Base-by-base conservation (phyloP, 2,113 vertebrate genomes). In the Dinomys branickii region DNA sequence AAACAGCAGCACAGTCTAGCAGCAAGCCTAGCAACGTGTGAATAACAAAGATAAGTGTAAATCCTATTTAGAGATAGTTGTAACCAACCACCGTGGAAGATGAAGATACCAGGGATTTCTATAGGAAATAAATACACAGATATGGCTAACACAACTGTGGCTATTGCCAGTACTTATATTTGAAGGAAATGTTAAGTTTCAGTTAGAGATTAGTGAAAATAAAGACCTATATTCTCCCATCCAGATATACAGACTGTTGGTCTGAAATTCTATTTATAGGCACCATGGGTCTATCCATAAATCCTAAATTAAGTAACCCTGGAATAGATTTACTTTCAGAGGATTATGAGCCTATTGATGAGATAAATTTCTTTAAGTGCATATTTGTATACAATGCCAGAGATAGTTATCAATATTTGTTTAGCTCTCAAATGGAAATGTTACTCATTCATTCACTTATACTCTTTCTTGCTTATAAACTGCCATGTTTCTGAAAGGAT, bases 361-460 rank as follows among this genome's bases (percentile, higher is more conserved):
- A 93, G 14, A 69, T 41, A 58, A 47, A 59, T 78, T 61, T 92
- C 20, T 86, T 94, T 35, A 91, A 93, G 67, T 44, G 47, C 50
- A 54, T 81, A 38, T 63, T 47, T 91, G 2, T 17, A 13, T 56
- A 50, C 59, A 63, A 54, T 69, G 50, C 19, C 59, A 65, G 80
- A 78, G 67, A 41, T 10, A 73, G 41, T 83, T 86, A 30, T 65
- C 54, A 67, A 81, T 28, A 91, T 52, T 89, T 86, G 5, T 86
- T 97, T 26, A 73, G 52, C 85, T 93, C 41, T 77, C 26, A 50
- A 81, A 33, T 85, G 58, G 58, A 91, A 88, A 93, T 38, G 2
- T 7, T 78, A 84, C 67, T 88, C 58, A 67, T 75, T 88, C 58
- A 67, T 38, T 97, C 33, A 78, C 28, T 91, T 75, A 88, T 82